Evolutionary conservation across 2,888 invertebrate species (phyloP).

Genomic region (Pristionchus exspectatus): DNA sequence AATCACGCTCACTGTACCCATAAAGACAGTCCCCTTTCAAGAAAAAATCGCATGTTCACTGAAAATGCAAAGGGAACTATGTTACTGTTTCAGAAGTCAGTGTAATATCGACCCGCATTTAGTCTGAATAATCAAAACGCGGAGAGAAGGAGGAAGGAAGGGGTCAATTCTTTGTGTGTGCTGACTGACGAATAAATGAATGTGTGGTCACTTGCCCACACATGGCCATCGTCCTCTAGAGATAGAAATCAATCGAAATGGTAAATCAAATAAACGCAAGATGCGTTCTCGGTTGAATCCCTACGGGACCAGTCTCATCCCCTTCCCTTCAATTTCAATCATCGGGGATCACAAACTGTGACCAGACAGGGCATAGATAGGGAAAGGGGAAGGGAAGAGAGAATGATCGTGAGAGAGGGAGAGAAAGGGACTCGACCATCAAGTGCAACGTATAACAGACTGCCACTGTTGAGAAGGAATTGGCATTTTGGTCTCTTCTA

Average conservation of each 20-base stretch:
- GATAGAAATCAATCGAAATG: background rate
- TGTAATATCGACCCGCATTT: background rate
- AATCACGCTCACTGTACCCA: background rate
- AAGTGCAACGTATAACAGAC: background rate
- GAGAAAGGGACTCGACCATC: background rate
- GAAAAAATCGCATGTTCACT: too few species aligned
- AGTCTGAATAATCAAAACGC: too few species aligned
- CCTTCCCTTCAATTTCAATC: background rate
- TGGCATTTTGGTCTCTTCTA: background rate
- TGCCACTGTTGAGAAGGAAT: background rate
- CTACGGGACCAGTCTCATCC: background rate
- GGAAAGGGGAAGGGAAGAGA: background rate
- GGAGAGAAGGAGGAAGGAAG: background rate
- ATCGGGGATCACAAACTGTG: background rate
- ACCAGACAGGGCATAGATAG: background rate
- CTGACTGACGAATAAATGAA: background rate
- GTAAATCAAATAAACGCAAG: constrained; percentile 2
- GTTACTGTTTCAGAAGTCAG: background rate
- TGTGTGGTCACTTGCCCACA: constrained; percentile 50
- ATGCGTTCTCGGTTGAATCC: constrained; percentile 2
- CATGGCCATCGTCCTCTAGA: background rate
- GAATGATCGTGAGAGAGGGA: background rate
- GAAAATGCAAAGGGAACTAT: background rate
- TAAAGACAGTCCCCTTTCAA: too few species aligned
- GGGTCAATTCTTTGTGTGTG: background rate